phyloP scores from a whole-genome alignment of 2,888 invertebrate genomes.

The Kuschelorhynchus macadamiae region DNA sequence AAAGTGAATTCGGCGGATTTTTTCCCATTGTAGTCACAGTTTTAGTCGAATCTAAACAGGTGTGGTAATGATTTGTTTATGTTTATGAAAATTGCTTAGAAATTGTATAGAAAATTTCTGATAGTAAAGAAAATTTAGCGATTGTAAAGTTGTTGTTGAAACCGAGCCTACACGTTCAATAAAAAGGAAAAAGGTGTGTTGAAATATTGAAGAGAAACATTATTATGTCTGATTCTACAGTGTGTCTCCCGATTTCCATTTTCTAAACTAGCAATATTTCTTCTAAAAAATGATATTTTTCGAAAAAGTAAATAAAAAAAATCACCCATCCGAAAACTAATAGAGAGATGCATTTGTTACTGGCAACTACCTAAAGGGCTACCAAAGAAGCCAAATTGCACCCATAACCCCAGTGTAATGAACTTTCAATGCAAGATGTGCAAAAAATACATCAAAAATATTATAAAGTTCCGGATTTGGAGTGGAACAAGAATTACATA shows the following conservation, averaged over 20 bases:
- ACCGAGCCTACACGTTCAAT: slow-evolving; percentile 3
- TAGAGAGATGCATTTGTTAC: not conserved
- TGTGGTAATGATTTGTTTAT: not conserved
- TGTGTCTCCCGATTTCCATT: too few species aligned
- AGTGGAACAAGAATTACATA: slow-evolving; percentile 12
- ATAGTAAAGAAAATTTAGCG: slow-evolving; percentile 10
- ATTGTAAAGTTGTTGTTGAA: slow-evolving; percentile 1
- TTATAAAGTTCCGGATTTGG: slow-evolving; percentile 8
- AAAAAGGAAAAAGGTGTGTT: too few species aligned
- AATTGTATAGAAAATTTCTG: slow-evolving; percentile 5
- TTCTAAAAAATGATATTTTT: too few species aligned
- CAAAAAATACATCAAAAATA: slow-evolving; percentile 13
- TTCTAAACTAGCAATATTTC: too few species aligned
- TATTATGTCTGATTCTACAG: not conserved
- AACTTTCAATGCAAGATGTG: slow-evolving; percentile 6
- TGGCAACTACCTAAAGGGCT: not conserved
- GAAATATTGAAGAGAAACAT: not conserved
- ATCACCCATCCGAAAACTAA: too few species aligned
- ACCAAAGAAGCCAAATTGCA: slow-evolving; percentile 10
- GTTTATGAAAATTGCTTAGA: not conserved
- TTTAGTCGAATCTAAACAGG: not conserved
- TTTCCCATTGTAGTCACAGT: not conserved
- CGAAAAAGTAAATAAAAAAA: too few species aligned
- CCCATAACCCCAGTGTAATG: slow-evolving; percentile 1
- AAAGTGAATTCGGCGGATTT: slow-evolving; percentile 1